These are phyloP conservation scores for Polypedilum pembai DNA, from an alignment of 1,140 invertebrate species.

Conservation along the genomic window DNA sequence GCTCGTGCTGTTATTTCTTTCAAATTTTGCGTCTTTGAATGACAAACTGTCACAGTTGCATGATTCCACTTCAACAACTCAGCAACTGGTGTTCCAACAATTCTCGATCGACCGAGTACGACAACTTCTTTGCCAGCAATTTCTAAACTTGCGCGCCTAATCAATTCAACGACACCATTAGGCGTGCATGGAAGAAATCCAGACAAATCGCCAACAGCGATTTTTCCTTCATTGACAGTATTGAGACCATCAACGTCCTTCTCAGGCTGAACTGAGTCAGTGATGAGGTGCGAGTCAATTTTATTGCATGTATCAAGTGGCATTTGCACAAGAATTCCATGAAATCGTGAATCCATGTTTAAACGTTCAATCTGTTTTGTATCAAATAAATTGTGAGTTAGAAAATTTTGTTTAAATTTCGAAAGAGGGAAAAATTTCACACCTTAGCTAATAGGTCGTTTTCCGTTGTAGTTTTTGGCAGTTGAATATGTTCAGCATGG, in stretches of 20 bases:
- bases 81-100: constrained; percentile 91
- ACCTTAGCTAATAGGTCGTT: constrained; percentile 56
- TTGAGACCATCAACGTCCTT: constrained; percentile 96
- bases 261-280: constrained; percentile 71
- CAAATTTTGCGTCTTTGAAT: constrained; percentile 86
- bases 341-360: constrained; percentile 74
- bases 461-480: constrained; percentile 78
- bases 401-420: constrained; percentile 8
- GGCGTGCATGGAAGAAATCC: constrained; percentile 92
- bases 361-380: constrained; percentile 64
- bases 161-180: constrained; percentile 85
- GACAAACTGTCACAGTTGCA: constrained; percentile 94
- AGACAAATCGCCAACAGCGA: constrained; percentile 72
- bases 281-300: constrained; percentile 81
- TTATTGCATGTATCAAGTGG: constrained; percentile 75
- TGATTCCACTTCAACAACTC: constrained; percentile 94
- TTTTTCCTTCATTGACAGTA: constrained; percentile 83
- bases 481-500: constrained; percentile 66
- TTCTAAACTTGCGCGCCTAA: constrained; percentile 68
- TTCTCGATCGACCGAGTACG: constrained; percentile 93
- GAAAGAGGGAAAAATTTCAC: constrained; percentile 32
- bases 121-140: constrained; percentile 84
- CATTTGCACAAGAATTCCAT: constrained; percentile 98
- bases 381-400: constrained; percentile 45
- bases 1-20: constrained; percentile 64